Conservation (phyloP, 2,797 vertebrate species). For the Malurus leucopterus region DNA sequence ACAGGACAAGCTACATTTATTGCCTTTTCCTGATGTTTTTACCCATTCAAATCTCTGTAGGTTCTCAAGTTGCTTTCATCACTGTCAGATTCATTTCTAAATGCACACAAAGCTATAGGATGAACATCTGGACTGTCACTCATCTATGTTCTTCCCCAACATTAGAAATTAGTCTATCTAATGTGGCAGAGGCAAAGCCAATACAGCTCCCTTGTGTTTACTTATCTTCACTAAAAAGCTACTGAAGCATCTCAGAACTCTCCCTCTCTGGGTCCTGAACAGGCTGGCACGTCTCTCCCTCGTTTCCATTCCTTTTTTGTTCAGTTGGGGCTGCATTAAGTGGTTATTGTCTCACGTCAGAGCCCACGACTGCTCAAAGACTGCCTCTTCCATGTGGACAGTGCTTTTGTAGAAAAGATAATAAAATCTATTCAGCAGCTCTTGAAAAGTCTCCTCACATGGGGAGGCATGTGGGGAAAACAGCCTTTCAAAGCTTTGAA, state of each 20-base stretch:
- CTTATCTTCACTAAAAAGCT: constrained; percentile 30
- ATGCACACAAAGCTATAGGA: neutral
- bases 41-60: neutral
- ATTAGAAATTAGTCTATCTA: neutral
- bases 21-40: neutral
- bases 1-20: neutral
- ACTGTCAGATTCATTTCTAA: neutral
- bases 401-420: neutral
- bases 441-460: constrained; percentile 26
- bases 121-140: neutral
- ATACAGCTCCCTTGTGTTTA: constrained; percentile 28
- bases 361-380: neutral
- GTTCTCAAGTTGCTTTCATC: neutral
- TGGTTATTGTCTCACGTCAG: neutral
- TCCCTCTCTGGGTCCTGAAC: neutral
- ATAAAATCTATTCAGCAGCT: constrained; percentile 20
- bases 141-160: neutral
- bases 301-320: neutral
- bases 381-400: neutral
- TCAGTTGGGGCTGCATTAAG: neutral
- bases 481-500: constrained; percentile 15
- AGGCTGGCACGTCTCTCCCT: neutral
- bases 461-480: neutral
- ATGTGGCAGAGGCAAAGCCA: neutral
- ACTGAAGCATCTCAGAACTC: constrained; percentile 27